Evolutionary conservation across 2,888 invertebrate genomes (phyloP).

Genomic region (Caenorhabditis becei): DNA sequence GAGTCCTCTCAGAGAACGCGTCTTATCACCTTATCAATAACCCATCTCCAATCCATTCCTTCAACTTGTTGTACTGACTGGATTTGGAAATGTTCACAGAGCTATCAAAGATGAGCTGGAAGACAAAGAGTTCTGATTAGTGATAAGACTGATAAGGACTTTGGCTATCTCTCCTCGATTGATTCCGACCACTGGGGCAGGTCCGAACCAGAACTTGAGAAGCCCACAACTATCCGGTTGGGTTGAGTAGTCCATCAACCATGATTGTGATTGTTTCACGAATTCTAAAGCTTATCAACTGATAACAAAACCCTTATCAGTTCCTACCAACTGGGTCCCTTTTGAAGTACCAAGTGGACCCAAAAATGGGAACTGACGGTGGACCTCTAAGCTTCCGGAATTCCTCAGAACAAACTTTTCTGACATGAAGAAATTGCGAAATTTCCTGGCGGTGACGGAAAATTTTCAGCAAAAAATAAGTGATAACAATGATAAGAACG

Average conservation of each 20-base stretch:
- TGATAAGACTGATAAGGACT: not conserved
- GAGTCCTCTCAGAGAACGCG: no score
- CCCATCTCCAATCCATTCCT: conserved; percentile 83
- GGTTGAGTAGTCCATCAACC: not conserved
- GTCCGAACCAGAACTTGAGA: conserved; percentile 65
- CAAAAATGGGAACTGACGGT: conserved; percentile 46
- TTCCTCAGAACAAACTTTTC: conserved; percentile 27
- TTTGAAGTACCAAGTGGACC: conserved; percentile 43
- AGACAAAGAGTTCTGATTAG: no score
- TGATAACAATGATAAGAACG: not conserved
- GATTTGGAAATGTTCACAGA: conserved; percentile 81
- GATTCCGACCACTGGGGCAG: conserved; percentile 65
- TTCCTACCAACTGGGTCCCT: conserved; percentile 33
- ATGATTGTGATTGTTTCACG: not conserved
- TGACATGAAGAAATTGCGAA: conserved; percentile 16
- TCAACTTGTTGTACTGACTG: conserved; percentile 82
- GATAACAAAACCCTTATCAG: not conserved
- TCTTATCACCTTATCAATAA: conserved; percentile 83
- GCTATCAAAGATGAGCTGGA: conserved; percentile 75
- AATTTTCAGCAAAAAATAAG: not conserved
- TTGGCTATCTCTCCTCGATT: conserved; percentile 63
- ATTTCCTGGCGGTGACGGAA: conserved; percentile 11
- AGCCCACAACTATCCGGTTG: not conserved
- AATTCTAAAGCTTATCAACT: conserved; percentile 5
- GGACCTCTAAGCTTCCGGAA: conserved; percentile 35